Conservation (phyloP, 2,113 vertebrate genomes). For the Bos taurus region ARS-UCD2.0 NC_037342.1:44099501-44100000, state of each 20-base stretch:
- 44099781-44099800: background rate
- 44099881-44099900: background rate
- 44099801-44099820: background rate
- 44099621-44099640: background rate
- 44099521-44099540: background rate
- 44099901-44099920: background rate
- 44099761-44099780: background rate
- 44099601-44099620: background rate
- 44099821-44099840: background rate
- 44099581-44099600: background rate
- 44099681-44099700: background rate
- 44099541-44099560: background rate
- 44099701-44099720: background rate
- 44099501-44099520: background rate
- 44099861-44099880: background rate
- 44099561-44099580: background rate
- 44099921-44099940: conserved; percentile 10
- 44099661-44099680: fast-evolving
- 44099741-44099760: background rate
- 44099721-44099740: background rate
- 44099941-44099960: background rate
- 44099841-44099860: background rate
- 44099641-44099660: background rate
- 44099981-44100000: background rate
- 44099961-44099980: background rate